phyloP scores from a whole-genome alignment of 2,888 invertebrate genomes.

The Epistrophella euchroma region DNA sequence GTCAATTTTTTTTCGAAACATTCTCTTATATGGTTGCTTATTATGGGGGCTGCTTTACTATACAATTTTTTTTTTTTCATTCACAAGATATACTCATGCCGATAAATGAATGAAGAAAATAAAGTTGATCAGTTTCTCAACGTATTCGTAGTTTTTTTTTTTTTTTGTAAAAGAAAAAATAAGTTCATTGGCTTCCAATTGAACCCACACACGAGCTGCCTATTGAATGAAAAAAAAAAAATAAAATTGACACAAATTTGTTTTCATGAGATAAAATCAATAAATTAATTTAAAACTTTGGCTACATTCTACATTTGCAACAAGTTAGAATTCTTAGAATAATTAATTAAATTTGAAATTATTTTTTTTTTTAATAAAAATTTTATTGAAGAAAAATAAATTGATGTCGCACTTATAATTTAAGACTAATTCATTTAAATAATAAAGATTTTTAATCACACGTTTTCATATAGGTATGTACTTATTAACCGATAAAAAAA shows the following conservation, averaged over 20 bases:
- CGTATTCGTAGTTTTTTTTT: constrained; percentile 1
- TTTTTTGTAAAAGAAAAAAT: not conserved
- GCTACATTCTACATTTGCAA: not conserved
- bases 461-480: not conserved
- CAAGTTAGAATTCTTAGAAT: not conserved
- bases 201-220: constrained; percentile 5
- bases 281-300: not conserved
- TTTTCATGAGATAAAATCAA: not conserved
- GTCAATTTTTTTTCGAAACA: not conserved
- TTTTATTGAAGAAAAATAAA: too few relatives aligned
- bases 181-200: constrained; percentile 29
- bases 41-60: not conserved
- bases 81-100: constrained; percentile 11
- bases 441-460: not conserved
- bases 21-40: not conserved
- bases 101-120: constrained; percentile 26
- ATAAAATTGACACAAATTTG: not conserved
- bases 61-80: constrained; percentile 16
- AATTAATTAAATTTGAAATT: too few relatives aligned
- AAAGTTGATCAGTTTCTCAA: constrained; percentile 9
- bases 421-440: not conserved
- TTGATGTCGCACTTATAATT: not conserved
- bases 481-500: not conserved
- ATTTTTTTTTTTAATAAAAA: too few relatives aligned
- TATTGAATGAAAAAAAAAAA: not conserved